These are phyloP conservation scores for Pluvialis apricaria DNA, from an alignment of 2,113 vertebrate genomes.

Conservation along the genomic window DNA sequence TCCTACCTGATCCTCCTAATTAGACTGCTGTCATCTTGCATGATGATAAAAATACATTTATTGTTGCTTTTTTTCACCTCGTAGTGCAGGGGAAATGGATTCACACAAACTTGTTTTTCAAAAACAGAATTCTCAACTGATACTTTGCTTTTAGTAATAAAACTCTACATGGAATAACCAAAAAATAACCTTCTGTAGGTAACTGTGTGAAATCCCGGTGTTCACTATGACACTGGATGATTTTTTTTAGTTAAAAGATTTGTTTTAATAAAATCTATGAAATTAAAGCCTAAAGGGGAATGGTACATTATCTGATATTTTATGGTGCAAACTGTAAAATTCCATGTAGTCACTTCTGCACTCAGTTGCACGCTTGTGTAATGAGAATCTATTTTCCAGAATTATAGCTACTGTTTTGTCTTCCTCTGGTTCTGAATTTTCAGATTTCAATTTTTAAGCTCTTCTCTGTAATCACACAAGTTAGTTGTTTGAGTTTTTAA, in stretches of 20 bases:
- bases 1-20: not conserved
- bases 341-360: not conserved
- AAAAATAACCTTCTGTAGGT: not conserved
- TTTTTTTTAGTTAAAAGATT: not conserved
- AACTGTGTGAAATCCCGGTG: not conserved
- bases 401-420: not conserved
- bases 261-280: not conserved
- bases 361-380: accelerated
- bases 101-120: not conserved
- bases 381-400: not conserved
- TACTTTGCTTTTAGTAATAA: not conserved
- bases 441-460: not conserved
- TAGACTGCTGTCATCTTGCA: not conserved
- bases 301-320: not conserved
- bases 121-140: not conserved
- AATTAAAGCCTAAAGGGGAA: not conserved
- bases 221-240: not conserved
- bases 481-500: not conserved
- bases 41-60: not conserved
- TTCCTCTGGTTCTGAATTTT: not conserved
- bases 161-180: not conserved
- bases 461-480: not conserved
- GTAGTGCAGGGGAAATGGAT: not conserved
- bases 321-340: not conserved
- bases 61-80: not conserved